Conservation (phyloP, 2,113 vertebrate species). For the Lepisosteus osseus region DNA sequence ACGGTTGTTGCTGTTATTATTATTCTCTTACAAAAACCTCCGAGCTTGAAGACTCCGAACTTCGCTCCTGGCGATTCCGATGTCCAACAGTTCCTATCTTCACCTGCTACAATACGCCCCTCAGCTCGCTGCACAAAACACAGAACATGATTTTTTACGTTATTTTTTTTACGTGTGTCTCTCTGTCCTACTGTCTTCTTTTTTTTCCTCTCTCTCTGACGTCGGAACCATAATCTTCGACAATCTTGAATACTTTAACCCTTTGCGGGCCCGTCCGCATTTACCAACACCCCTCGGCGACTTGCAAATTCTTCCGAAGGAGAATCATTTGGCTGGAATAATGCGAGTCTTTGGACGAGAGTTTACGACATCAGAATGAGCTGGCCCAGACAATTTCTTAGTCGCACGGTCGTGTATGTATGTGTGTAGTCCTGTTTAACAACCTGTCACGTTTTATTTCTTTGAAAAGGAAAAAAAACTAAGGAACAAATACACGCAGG, state of each 20-base stretch:
- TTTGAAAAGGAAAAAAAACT: too few species aligned
- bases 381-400: too few species aligned
- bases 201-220: constrained; percentile 16
- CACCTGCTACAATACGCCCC: constrained; percentile 14
- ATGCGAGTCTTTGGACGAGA: too few species aligned
- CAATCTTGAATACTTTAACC: constrained; percentile 23
- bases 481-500: too few species aligned
- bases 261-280: constrained; percentile 5
- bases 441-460: too few species aligned
- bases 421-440: too few species aligned
- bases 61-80: constrained; percentile 5
- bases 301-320: neutral
- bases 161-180: constrained; percentile 22
- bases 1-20: neutral
- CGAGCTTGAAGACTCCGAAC: constrained; percentile 2
- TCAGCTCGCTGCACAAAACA: constrained; percentile 15
- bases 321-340: too few species aligned
- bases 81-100: constrained; percentile 8
- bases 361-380: too few species aligned
- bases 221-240: constrained; percentile 21
- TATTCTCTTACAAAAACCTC: constrained; percentile 10
- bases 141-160: constrained; percentile 16
- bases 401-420: too few species aligned
- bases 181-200: constrained; percentile 20
- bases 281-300: constrained; percentile 1